Base-by-base conservation (phyloP, 1,140 invertebrate genomes). In the Drosophila teissieri region DNA sequence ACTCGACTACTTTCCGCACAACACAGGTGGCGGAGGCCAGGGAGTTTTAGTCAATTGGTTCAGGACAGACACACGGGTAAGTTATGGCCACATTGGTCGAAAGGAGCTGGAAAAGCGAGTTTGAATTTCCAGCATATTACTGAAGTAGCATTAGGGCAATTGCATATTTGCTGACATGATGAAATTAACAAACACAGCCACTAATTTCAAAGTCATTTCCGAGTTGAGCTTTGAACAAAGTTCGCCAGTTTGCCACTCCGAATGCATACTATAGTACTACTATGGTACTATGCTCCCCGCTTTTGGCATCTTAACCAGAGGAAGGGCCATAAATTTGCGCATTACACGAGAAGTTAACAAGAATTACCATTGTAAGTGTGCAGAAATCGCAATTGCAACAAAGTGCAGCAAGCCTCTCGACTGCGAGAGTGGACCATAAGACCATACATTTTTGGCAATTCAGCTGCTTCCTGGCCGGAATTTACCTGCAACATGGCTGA, bases 321-420 rank as follows among this genome's bases (percentile, higher is more conserved):
- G 19, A 17, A 42, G 24, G 53, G n/a, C 49, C 54, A 74, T 69
- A 80, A 63, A 80, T 80, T 80, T 79, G 54, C 55, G 80, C 77
- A 80, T 75, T 80, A 79, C 72, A 75, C 64, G 55, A 75, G 75
- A 80, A 75, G 77, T 80, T 80, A 80, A 70, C 78, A 72, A 54
- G 76, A 79, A 79, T 80, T 83, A 78, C 76, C 45, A 60, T 61
- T 75, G 72, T 86, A 86, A 86, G 78, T 84, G 77, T 57, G 69
- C 73, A 64, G 61, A 81, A 81, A 86, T 68, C 70, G 69, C 82
- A 75, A 67, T 67, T 67, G 64, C 61, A 68, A 68, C 60, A 67
- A 68, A 68, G 44, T 65, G 64, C 45, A 42, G 64, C 60, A 34
- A 49, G 15, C n/a, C 48, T 37, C 11, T 14, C 3, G 34, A 10